phyloP scores from a whole-genome alignment of 2,888 invertebrate genomes.

The Andrena minutula region DNA sequence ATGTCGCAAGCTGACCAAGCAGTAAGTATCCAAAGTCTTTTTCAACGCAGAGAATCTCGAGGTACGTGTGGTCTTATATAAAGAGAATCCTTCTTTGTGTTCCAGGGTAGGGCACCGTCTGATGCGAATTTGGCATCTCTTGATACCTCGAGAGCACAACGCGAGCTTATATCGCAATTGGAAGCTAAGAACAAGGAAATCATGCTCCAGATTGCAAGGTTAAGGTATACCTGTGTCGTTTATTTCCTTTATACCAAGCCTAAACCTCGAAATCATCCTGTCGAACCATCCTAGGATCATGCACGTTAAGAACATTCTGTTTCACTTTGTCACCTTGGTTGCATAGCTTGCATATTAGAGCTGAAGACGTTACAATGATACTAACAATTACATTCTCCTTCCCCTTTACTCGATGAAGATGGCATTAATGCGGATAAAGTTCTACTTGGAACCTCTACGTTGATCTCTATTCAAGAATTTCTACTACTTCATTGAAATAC shows the following conservation, averaged over 20 bases:
- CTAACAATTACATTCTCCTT: conserved; percentile 46
- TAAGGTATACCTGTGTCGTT: conserved; percentile 88
- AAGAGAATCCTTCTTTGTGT: conserved; percentile 17
- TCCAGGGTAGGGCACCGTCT: conserved; percentile 89
- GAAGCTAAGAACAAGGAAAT: conserved; percentile 98
- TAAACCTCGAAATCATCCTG: conserved; percentile 82
- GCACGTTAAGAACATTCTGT: conserved; percentile 81
- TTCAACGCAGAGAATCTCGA: conserved; percentile 1
- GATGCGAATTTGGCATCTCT: conserved; percentile 90
- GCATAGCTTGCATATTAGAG: conserved; percentile 67
- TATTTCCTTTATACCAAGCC: conserved; percentile 84
- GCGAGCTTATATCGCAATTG: conserved; percentile 96
- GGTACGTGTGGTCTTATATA: background rate
- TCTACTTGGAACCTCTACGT: background rate
- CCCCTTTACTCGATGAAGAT: background rate
- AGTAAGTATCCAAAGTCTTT: conserved; percentile 75
- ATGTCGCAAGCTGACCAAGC: conserved; percentile 82
- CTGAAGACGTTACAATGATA: conserved; percentile 51
- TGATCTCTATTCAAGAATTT: conserved; percentile 8
- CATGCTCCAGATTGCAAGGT: conserved; percentile 96
- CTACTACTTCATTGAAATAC: background rate
- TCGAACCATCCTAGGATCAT: conserved; percentile 84
- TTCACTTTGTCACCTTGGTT: conserved; percentile 81
- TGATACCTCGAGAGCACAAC: conserved; percentile 95
- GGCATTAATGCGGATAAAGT: background rate